A percentile compares a stretch with the other conserved stretches of the same genome.
Conservation (phyloP, 1,140 invertebrate species). For the Apis laboriosa region DNA sequence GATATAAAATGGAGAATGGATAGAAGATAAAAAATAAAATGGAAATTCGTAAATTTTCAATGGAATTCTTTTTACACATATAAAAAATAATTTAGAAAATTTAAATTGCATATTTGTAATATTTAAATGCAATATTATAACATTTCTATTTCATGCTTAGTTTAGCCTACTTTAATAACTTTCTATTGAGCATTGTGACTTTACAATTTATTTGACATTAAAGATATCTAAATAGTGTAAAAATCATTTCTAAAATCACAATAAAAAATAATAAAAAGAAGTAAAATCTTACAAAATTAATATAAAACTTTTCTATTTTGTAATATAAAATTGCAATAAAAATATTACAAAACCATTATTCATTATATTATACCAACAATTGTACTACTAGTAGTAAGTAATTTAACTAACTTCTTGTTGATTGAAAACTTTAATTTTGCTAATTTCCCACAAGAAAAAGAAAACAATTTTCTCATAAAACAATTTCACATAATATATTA, state of each 20-base stretch:
- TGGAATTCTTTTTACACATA: neutral
- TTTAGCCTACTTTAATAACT: conserved; percentile 13
- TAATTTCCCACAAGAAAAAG: neutral
- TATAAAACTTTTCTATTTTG: neutral
- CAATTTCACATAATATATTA: too few species aligned
- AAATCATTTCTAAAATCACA: neutral
- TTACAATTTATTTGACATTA: neutral
- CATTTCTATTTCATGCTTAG: neutral
- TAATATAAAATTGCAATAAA: neutral
- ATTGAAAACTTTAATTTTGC: neutral
- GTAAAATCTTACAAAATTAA: neutral
- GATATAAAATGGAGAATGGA: neutral
- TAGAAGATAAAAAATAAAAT: neutral
- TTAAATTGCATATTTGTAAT: too few species aligned
- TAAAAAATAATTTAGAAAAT: neutral
- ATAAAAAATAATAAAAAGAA: neutral
- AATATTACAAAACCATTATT: neutral
- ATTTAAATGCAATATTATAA: neutral
- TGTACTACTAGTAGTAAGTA: neutral
- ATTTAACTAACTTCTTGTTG: neutral
- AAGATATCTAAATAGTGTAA: neutral
- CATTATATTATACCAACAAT: neutral
- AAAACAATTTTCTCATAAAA: too few species aligned
- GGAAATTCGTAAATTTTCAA: neutral
- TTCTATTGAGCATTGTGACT: neutral